Percentiles rank a stretch among this genome's conserved stretches.
phyloP scores from a whole-genome alignment of 2,888 invertebrate species.

The Drosophila multiciliata region DNA sequence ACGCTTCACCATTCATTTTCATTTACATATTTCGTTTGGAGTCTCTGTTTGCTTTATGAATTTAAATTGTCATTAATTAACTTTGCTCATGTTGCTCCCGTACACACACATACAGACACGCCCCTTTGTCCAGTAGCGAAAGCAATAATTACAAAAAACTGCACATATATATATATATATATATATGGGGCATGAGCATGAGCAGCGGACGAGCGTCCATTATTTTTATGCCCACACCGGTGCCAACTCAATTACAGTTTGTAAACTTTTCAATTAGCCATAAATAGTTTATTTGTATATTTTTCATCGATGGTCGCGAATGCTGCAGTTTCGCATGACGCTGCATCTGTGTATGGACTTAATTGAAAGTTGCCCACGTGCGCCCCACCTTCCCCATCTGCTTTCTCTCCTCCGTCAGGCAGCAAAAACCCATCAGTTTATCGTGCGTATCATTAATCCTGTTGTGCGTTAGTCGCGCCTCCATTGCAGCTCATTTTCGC shows the following conservation, averaged over 20 bases:
- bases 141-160: conserved; percentile 7
- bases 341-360: conserved; percentile 56
- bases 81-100: conserved; percentile 44
- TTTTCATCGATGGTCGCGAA: conserved; percentile 62
- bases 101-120: conserved; percentile 30
- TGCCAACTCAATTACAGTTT: conserved; percentile 82
- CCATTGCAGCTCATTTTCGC: conserved; percentile 64
- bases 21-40: conserved; percentile 68
- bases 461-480: conserved; percentile 56
- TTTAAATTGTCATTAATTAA: conserved; percentile 83
- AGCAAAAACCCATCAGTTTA: conserved; percentile 6
- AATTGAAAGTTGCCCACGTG: conserved; percentile 52
- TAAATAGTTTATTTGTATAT: conserved; percentile 81
- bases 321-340: conserved; percentile 35
- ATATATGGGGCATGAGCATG: conserved; percentile 11
- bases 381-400: not conserved
- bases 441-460: conserved; percentile 64
- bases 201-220: conserved; percentile 61
- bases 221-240: conserved; percentile 44
- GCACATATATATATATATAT: not conserved
- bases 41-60: conserved; percentile 79
- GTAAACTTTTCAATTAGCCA: conserved; percentile 83
- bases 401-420: not conserved
- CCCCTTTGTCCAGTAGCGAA: conserved; percentile 11
- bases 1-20: conserved; percentile 72